These are phyloP conservation scores for Coregonus ussuriensis DNA, from an alignment of 2,797 vertebrate genomes.

Conservation along the genomic window DNA sequence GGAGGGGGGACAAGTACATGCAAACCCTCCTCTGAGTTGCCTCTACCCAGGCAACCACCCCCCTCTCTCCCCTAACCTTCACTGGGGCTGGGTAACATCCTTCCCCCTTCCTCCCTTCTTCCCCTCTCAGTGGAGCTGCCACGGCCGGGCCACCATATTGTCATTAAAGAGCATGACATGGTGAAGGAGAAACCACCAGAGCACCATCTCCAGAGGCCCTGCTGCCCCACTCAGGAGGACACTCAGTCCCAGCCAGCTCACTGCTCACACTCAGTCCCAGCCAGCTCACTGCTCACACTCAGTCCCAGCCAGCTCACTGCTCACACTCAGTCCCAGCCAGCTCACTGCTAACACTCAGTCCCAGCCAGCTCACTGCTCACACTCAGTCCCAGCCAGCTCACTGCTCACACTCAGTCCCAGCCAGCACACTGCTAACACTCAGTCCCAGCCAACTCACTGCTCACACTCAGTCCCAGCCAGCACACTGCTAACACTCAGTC, in stretches of 20 bases:
- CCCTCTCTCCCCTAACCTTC: neutral
- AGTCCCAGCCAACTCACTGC: too few relatives aligned
- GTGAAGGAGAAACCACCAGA: slow-evolving; percentile 61
- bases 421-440: too few relatives aligned
- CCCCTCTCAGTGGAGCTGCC: slow-evolving; percentile 57
- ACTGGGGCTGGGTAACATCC: neutral
- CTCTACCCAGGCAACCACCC: slow-evolving; percentile 37
- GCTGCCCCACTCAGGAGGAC: slow-evolving; percentile 55
- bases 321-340: too few relatives aligned
- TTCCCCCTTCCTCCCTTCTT: slow-evolving; percentile 1
- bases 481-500: too few relatives aligned
- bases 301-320: too few relatives aligned
- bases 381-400: slow-evolving; percentile 40
- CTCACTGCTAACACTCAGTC: neutral
- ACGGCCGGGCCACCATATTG: slow-evolving; percentile 78
- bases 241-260: slow-evolving; percentile 45
- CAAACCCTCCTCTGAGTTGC: neutral
- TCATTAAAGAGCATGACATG: slow-evolving; percentile 75
- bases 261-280: slow-evolving; percentile 57
- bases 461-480: too few relatives aligned
- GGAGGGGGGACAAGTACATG: slow-evolving; percentile 50
- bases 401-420: too few relatives aligned
- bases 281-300: too few relatives aligned
- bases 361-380: slow-evolving; percentile 55
- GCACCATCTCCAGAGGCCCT: slow-evolving; percentile 67